phyloP scores from a whole-genome alignment of 1,140 invertebrate genomes.

The Tribolium castaneum region DNA sequence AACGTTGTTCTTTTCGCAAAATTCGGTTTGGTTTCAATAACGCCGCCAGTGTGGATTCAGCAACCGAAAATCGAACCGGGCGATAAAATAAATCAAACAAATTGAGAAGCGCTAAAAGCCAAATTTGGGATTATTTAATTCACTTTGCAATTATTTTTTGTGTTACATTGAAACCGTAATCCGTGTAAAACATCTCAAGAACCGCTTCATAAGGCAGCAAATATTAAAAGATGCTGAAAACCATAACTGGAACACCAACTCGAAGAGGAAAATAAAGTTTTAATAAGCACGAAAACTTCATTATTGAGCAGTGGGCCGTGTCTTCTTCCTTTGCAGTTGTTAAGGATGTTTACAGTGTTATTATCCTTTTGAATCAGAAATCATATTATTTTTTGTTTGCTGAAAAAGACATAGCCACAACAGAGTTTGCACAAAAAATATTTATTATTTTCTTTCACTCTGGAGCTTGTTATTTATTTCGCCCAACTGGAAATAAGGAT shows the following conservation, averaged over 20 bases:
- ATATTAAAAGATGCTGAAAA: not conserved
- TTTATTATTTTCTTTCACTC: not conserved
- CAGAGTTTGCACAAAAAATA: not conserved
- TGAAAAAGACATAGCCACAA: not conserved
- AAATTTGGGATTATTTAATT: too few relatives aligned
- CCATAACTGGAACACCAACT: constrained; percentile 1
- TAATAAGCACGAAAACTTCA: constrained; percentile 9
- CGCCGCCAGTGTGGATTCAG: too few relatives aligned
- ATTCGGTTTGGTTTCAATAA: too few relatives aligned
- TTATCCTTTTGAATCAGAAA: not conserved
- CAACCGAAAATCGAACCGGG: too few relatives aligned
- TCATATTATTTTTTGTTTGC: not conserved
- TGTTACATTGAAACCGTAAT: not conserved
- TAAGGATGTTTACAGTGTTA: not conserved
- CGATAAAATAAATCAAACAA: too few relatives aligned
- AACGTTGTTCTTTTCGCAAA: not conserved
- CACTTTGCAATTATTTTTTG: not conserved
- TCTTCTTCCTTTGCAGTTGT: constrained; percentile 1
- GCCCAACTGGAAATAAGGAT: too few relatives aligned
- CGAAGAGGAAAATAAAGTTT: not conserved
- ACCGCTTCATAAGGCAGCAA: not conserved
- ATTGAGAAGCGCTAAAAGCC: too few relatives aligned
- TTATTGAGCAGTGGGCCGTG: not conserved
- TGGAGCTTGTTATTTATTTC: not conserved
- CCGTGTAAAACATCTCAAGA: not conserved